Conservation (phyloP, 2,113 vertebrate species). For the Talpa occidentalis region DNA sequence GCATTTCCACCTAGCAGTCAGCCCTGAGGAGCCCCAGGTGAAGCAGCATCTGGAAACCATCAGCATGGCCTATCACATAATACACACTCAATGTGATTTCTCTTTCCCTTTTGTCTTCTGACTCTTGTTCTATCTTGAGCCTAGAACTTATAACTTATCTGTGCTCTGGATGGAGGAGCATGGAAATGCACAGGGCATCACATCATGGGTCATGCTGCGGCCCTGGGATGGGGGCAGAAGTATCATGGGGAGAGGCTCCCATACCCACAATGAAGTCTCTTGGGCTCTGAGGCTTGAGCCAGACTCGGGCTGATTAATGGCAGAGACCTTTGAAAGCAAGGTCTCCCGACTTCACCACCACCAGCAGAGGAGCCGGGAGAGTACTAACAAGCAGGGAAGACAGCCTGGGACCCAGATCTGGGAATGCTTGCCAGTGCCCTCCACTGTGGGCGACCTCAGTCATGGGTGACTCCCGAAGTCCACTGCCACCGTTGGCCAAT, state of each 20-base stretch:
- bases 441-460: accelerated
- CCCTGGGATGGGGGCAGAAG: background rate
- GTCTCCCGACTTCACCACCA: background rate
- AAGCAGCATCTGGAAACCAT: background rate
- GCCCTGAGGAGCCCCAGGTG: background rate
- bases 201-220: accelerated
- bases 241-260: background rate
- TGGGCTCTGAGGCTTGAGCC: background rate
- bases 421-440: background rate
- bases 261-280: background rate
- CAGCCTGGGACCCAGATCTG: accelerated
- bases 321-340: background rate
- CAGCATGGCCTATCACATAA: too few relatives aligned
- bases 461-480: background rate
- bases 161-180: background rate
- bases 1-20: accelerated
- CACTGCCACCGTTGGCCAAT: background rate
- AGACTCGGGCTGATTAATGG: background rate
- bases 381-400: accelerated
- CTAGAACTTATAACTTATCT: background rate
- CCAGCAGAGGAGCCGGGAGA: background rate
- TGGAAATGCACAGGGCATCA: accelerated
- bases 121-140: background rate
- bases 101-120: background rate
- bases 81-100: background rate